phyloP scores from a whole-genome alignment of 2,113 vertebrate genomes.

The Poecile atricapillus region DNA sequence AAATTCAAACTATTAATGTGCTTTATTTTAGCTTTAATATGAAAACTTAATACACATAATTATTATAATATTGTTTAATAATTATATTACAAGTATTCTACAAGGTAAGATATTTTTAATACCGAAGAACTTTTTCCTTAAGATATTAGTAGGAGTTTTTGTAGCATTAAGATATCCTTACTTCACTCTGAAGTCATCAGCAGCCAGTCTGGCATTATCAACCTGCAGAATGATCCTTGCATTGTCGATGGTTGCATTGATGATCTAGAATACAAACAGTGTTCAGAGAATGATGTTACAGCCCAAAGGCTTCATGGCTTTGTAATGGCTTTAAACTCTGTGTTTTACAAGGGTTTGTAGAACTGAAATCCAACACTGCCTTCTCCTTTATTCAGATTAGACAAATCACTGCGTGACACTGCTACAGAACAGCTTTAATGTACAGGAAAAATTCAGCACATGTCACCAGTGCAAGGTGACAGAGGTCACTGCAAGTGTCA shows the following conservation, averaged over 20 bases:
- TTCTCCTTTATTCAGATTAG: neutral
- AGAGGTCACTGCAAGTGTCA: neutral
- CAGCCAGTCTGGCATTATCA: conserved; percentile 78
- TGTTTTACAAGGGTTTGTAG: neutral
- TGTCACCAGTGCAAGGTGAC: neutral
- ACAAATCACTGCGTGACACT: neutral
- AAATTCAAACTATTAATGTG: neutral
- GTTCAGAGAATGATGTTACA: neutral
- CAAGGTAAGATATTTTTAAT: neutral
- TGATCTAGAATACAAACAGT: conserved; percentile 61
- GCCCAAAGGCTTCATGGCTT: neutral
- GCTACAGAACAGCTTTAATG: neutral
- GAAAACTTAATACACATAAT: neutral
- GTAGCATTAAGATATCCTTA: conserved; percentile 41
- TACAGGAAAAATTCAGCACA: neutral
- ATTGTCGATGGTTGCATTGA: conserved; percentile 71
- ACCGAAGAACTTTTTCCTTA: neutral
- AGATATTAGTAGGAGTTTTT: neutral
- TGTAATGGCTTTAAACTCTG: neutral
- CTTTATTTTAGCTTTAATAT: neutral
- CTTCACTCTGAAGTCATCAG: conserved; percentile 84
- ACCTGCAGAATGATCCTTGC: conserved; percentile 74
- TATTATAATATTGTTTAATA: neutral
- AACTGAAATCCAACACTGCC: neutral
- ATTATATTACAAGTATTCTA: neutral